phyloP scores from a whole-genome alignment of 2,797 vertebrate species.

The Pipistrellus pipistrellus region DNA sequence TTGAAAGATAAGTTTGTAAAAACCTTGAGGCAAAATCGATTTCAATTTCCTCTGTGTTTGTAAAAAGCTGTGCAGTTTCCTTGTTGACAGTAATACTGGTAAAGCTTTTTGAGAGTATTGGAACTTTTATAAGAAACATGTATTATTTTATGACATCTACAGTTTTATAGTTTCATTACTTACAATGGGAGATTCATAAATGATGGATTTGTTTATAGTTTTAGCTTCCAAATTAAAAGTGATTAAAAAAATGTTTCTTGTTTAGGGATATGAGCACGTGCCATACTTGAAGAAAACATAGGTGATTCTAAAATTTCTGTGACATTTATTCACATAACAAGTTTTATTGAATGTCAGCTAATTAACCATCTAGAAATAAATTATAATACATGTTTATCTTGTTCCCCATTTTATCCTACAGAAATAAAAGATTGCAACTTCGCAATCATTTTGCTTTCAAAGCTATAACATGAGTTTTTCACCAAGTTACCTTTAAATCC shows the following conservation, averaged over 20 bases:
- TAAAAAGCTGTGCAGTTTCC: not conserved
- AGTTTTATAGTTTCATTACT: constrained; percentile 42
- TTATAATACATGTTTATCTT: constrained; percentile 16
- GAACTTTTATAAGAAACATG: constrained; percentile 12
- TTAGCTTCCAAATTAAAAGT: not conserved
- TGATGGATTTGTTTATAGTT: not conserved
- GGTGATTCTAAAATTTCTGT: not conserved
- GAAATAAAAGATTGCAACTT: not conserved
- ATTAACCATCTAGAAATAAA: constrained; percentile 8
- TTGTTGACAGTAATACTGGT: not conserved
- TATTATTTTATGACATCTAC: not conserved
- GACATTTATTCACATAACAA: not conserved
- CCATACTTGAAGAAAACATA: not conserved
- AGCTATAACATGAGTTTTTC: not conserved
- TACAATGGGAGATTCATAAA: not conserved
- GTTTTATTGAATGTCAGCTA: not conserved
- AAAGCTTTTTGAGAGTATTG: not conserved
- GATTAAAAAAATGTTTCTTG: not conserved
- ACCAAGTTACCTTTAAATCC: not conserved
- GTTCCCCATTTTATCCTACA: not conserved
- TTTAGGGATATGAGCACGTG: not conserved
- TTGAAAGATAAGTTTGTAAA: constrained; percentile 36
- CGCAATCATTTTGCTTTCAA: not conserved
- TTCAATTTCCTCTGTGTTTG: constrained; percentile 33
- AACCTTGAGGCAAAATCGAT: constrained; percentile 14